Evolutionary conservation across 2,797 vertebrate genomes (phyloP), one percentile per base, ranked within the genome.

Genomic region (Bufotes viridis): DNA sequence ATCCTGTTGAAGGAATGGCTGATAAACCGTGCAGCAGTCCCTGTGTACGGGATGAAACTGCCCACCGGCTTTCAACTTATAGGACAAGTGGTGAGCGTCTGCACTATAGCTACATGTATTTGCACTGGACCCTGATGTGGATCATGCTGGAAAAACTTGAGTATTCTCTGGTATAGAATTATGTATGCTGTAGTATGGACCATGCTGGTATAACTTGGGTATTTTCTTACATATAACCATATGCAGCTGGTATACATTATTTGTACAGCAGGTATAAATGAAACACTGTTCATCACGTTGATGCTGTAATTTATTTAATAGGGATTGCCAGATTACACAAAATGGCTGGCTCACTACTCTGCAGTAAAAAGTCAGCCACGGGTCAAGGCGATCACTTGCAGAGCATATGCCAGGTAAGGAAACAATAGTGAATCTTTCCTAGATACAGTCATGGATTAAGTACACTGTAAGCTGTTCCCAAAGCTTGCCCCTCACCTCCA

Each of bases 1-100:
- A 85, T 61, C 20, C 87, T 82, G 84, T 72, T 29, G 24, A 89
- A 96, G 96, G 96, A 96, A 93, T 96, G 95, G 95, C 92, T 96
- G 20, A 92, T 96, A 90, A 97, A 95, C 86, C 90, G 95, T 51
- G 93, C 94, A 81, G 91, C 92, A 1, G 86, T 93, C 0, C 93
- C 95, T 8, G 96, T 96, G 70, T 96, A 94, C 88, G 96, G 96
- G n/a, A 96, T 97, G 96, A 97, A 97, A 92, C 93, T 96, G 72
- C 96, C 96, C 0, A 96, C 95, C 4, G 96, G 96, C 20, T 97
- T 97, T 88, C 96, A 97, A 90, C 95, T 96, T 26, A 97, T 97
- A 78, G 96, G 96, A 92, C 96, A 97, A 95, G 96, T 97, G 95
- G 96, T 96, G 84, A 75, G 96, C 34, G 20, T 18, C 17, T 6